Conservation (phyloP, 2,888 invertebrate genomes). For the Torymus aiolomorphi region DNA sequence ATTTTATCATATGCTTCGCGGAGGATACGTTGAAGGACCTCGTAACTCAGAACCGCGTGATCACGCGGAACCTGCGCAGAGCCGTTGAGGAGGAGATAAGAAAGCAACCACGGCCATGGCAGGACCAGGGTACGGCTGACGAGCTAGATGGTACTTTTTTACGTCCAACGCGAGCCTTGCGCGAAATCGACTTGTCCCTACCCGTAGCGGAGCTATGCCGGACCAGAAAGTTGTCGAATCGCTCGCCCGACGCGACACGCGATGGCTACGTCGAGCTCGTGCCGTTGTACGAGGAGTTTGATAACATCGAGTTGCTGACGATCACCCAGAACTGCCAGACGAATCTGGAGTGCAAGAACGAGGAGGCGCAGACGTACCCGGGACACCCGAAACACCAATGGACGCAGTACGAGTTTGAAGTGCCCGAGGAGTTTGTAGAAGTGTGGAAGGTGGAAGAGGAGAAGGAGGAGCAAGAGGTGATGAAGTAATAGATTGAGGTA, state of each 20-base stretch:
- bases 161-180: constrained; percentile 77
- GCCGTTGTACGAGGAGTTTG: constrained; percentile 73
- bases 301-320: constrained; percentile 78
- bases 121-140: constrained; percentile 80
- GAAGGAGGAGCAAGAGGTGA: constrained; percentile 30
- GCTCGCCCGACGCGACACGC: constrained; percentile 78
- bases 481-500: too few species aligned
- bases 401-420: constrained; percentile 69
- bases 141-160: constrained; percentile 79
- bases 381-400: constrained; percentile 71
- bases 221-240: constrained; percentile 59
- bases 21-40: constrained; percentile 77
- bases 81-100: constrained; percentile 75
- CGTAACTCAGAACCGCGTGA: constrained; percentile 61
- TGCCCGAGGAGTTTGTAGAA: constrained; percentile 48
- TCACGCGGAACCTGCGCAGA: constrained; percentile 60
- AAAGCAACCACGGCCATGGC: constrained; percentile 79
- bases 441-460: constrained; percentile 38
- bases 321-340: constrained; percentile 79
- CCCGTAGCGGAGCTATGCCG: constrained; percentile 52
- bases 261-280: constrained; percentile 83
- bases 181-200: constrained; percentile 79
- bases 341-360: constrained; percentile 74
- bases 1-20: constrained; percentile 76
- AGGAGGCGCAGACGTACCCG: constrained; percentile 70